Percentiles rank a stretch among this genome's conserved stretches.
These are phyloP conservation scores for Dicycla oo DNA, from an alignment of 2,888 invertebrate species.

Conservation along the genomic window DNA sequence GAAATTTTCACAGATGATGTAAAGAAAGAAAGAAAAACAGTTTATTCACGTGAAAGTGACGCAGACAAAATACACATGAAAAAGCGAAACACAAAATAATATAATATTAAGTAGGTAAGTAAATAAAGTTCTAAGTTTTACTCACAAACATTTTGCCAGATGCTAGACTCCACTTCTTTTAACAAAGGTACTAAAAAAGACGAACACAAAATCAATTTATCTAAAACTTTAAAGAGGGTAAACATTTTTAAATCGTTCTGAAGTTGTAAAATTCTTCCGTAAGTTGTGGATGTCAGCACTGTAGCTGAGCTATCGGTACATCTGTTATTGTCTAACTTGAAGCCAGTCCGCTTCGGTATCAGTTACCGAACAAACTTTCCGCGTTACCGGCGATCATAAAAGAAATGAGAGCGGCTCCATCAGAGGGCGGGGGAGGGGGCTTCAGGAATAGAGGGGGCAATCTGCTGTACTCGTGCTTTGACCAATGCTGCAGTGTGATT, in stretches of 20 bases:
- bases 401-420: conserved; percentile 53
- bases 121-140: conserved; percentile 1
- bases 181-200: not conserved
- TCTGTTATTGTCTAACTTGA: conserved; percentile 55
- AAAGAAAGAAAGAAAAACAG: too few relatives aligned
- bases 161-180: not conserved
- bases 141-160: not conserved
- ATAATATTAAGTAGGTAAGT: not conserved
- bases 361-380: conserved; percentile 62
- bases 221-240: conserved; percentile 29
- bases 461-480: not conserved
- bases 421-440: not conserved
- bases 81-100: too few relatives aligned
- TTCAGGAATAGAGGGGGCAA: conserved; percentile 6
- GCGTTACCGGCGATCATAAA: conserved; percentile 67
- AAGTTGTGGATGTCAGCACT: conserved; percentile 44
- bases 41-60: too few relatives aligned
- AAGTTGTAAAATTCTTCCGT: conserved; percentile 35
- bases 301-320: conserved; percentile 44
- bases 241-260: conserved; percentile 37
- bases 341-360: conserved; percentile 46
- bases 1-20: too few relatives aligned
- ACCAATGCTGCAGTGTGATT: conserved; percentile 25
- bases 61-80: too few relatives aligned
- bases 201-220: conserved; percentile 24